These are phyloP conservation scores for Gadus chalcogrammus DNA, from an alignment of 2,113 vertebrate species.

Conservation along the genomic window DNA sequence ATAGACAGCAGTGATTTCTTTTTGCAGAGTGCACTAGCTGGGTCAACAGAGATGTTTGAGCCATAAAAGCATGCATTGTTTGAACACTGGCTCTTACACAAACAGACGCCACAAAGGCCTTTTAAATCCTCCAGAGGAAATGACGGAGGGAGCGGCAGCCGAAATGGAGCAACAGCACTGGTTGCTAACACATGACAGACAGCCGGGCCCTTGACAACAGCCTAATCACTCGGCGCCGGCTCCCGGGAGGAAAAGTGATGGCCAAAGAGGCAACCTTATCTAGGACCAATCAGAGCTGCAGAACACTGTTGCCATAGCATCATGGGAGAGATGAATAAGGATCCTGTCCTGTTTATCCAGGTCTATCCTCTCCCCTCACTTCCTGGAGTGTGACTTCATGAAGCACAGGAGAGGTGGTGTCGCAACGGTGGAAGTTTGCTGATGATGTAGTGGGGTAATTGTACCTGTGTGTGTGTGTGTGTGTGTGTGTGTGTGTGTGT, in stretches of 20 bases:
- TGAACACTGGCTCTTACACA: conserved; percentile 20
- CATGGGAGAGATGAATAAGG: conserved; percentile 64
- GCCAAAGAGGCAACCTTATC: conserved; percentile 56
- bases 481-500: conserved; percentile 6
- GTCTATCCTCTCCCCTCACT: conserved; percentile 35
- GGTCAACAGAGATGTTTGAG: background rate
- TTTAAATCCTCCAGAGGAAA: conserved; percentile 26
- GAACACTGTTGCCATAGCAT: conserved; percentile 69
- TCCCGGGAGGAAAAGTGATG: conserved; percentile 45
- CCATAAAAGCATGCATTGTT: background rate
- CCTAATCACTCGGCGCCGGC: conserved; percentile 37
- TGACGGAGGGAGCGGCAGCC: conserved; percentile 12
- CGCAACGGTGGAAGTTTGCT: too few species aligned
- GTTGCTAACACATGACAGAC: conserved; percentile 37
- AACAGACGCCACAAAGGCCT: conserved; percentile 11
- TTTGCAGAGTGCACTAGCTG: background rate
- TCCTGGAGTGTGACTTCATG: conserved; percentile 34
- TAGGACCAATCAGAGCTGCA: conserved; percentile 60
- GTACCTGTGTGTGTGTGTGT: background rate
- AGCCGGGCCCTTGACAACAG: conserved; percentile 35
- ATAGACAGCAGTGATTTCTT: too few species aligned
- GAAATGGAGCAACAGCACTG: conserved; percentile 28
- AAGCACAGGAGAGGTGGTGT: too few species aligned
- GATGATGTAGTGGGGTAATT: too few species aligned
- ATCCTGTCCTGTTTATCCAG: conserved; percentile 60